phyloP scores from a whole-genome alignment of 1,140 invertebrate species.

The Caenorhabditis briggsae region DNA sequence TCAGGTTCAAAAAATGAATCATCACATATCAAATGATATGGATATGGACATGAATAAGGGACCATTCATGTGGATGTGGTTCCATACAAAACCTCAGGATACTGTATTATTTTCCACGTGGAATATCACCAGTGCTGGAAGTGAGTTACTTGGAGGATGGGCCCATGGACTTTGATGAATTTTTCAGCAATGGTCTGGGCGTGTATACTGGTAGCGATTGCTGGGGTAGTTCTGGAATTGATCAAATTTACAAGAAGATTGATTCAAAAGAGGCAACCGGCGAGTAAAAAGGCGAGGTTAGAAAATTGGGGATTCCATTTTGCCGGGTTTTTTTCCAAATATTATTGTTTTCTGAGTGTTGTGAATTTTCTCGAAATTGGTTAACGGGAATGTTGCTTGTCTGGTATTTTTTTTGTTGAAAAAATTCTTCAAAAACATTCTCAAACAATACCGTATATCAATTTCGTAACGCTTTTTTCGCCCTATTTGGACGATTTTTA shows the following conservation, averaged over 20 bases:
- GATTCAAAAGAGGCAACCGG: background rate
- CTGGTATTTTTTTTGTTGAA: too few species aligned
- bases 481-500: too few species aligned
- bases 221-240: background rate
- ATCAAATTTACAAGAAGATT: constrained; percentile 34
- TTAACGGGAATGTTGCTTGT: too few species aligned
- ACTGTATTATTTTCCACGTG: constrained; percentile 14
- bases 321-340: too few species aligned
- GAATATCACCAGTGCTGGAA: constrained; percentile 34
- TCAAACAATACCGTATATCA: too few species aligned
- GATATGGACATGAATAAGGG: constrained; percentile 39
- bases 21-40: constrained; percentile 12
- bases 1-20: background rate
- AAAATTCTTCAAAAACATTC: too few species aligned
- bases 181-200: constrained; percentile 47
- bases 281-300: background rate
- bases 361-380: too few species aligned
- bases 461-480: too few species aligned
- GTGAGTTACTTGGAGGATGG: background rate
- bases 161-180: background rate
- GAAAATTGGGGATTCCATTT: background rate
- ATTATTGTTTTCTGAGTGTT: too few species aligned
- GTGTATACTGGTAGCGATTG: constrained; percentile 6
- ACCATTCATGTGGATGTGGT: constrained; percentile 51
- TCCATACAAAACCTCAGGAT: constrained; percentile 38